These are phyloP conservation scores for Liparis tanakae DNA, from an alignment of 2,797 vertebrate species.

Conservation along the genomic window DNA sequence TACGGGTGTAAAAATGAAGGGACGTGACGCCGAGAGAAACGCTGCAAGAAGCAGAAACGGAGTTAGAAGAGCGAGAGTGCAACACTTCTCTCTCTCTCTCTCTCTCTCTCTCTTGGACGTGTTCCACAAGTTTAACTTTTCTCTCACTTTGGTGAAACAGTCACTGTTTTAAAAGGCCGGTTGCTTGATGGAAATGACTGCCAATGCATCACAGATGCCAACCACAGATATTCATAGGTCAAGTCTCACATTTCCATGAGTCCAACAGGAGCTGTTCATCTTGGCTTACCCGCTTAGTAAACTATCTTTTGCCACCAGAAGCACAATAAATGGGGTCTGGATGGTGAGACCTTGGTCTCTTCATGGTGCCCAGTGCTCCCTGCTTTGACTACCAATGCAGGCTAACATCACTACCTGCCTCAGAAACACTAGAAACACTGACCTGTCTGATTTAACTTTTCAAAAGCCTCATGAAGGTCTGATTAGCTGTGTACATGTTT, in stretches of 20 bases:
- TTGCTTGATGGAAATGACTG: background rate
- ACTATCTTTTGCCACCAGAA: background rate
- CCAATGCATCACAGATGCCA: constrained; percentile 16
- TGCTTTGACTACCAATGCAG: constrained; percentile 12
- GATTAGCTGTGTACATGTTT: too few relatives aligned
- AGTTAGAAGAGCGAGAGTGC: constrained; percentile 31
- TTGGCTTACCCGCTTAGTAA: background rate
- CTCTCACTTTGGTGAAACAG: background rate
- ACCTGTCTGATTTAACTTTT: background rate
- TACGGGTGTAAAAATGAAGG: constrained; percentile 44
- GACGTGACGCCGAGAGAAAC: constrained; percentile 33
- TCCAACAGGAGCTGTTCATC: background rate
- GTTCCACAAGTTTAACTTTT: constrained; percentile 8
- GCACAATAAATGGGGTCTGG: background rate
- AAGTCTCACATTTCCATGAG: constrained; percentile 4
- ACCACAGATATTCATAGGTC: constrained; percentile 20
- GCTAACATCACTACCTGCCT: constrained; percentile 5
- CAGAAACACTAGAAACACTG: too few relatives aligned
- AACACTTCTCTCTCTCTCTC: background rate
- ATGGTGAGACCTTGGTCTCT: background rate
- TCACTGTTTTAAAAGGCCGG: constrained; percentile 13
- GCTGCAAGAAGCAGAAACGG: constrained; percentile 28
- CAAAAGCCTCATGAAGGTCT: background rate
- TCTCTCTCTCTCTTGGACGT: constrained; percentile 4
- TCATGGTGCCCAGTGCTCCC: constrained; percentile 2